phyloP scores from a whole-genome alignment of 1,140 invertebrate species.

The Pachypsylla venusta region DNA sequence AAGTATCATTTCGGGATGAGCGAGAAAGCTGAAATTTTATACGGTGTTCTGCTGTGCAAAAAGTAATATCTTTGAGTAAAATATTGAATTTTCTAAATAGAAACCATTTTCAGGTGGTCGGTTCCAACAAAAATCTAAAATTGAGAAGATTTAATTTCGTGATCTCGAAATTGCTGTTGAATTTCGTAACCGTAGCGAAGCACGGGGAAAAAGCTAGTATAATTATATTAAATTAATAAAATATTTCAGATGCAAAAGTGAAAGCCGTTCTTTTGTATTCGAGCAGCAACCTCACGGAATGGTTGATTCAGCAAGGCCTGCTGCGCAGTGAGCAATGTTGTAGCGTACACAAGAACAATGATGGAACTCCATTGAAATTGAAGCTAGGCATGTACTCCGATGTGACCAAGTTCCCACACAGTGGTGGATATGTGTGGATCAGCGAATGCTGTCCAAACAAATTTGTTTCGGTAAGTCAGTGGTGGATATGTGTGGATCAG shows the following conservation, averaged over 20 bases:
- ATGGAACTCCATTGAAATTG: conserved; percentile 38
- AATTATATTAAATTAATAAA: too few relatives aligned
- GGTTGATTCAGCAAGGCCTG: conserved; percentile 70
- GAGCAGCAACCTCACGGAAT: conserved; percentile 69
- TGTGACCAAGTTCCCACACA: conserved; percentile 63
- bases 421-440: conserved; percentile 80
- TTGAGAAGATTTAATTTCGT: too few relatives aligned
- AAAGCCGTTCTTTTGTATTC: conserved; percentile 61
- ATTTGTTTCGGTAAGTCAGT: conserved; percentile 50
- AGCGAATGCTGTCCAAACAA: conserved; percentile 64
- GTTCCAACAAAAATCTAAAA: too few relatives aligned
- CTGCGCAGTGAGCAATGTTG: conserved; percentile 62
- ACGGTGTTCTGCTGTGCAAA: too few relatives aligned
- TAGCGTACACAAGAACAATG: conserved; percentile 36
- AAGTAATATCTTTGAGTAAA: too few relatives aligned
- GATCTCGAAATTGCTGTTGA: too few relatives aligned
- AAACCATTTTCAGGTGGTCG: too few relatives aligned
- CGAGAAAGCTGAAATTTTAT: too few relatives aligned
- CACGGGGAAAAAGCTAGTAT: too few relatives aligned
- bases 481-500: conserved; percentile 84
- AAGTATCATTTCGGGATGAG: too few relatives aligned
- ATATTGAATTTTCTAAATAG: too few relatives aligned
- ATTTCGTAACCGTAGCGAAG: too few relatives aligned
- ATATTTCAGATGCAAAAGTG: conserved; percentile 50
- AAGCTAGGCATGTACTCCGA: conserved; percentile 75